A percentile compares a stretch with the other conserved stretches of the same genome.
phyloP scores from a whole-genome alignment of 1,140 invertebrate genomes.

The Ips typographus region DNA sequence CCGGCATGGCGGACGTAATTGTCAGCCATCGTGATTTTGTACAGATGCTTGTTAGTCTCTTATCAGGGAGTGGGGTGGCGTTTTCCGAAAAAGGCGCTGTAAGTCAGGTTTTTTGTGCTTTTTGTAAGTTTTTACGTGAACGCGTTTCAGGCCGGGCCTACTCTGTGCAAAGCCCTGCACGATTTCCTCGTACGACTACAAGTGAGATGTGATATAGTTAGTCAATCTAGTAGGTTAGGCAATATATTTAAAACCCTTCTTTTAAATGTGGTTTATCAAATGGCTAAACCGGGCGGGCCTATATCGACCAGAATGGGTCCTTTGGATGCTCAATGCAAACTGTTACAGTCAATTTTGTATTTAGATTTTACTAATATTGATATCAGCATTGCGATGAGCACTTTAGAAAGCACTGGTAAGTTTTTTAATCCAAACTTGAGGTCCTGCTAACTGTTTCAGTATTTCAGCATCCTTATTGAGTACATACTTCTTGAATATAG shows the following conservation, averaged over 20 bases:
- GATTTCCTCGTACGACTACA: slow-evolving; percentile 71
- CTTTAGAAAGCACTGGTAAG: slow-evolving; percentile 71
- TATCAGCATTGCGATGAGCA: slow-evolving; percentile 70
- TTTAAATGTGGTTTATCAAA: slow-evolving; percentile 68
- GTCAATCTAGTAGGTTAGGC: slow-evolving; percentile 58
- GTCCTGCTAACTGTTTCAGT: slow-evolving; percentile 7
- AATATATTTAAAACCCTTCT: slow-evolving; percentile 68
- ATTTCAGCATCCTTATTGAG: slow-evolving; percentile 58
- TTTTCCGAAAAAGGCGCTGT: slow-evolving; percentile 59
- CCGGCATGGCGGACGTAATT: slow-evolving; percentile 53
- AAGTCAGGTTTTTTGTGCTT: slow-evolving; percentile 40
- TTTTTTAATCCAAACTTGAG: not conserved
- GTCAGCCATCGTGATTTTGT: slow-evolving; percentile 70
- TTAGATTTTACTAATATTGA: slow-evolving; percentile 69
- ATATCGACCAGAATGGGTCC: slow-evolving; percentile 73
- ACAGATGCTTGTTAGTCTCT: slow-evolving; percentile 70
- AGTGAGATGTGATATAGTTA: slow-evolving; percentile 68
- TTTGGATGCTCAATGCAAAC: slow-evolving; percentile 76
- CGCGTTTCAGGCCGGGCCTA: slow-evolving; percentile 70
- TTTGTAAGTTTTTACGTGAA: not conserved
- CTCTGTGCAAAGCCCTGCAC: slow-evolving; percentile 71
- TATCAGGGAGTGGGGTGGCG: slow-evolving; percentile 65
- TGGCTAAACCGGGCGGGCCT: slow-evolving; percentile 71
- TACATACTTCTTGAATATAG: slow-evolving; percentile 61
- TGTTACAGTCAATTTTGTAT: slow-evolving; percentile 67